Base-by-base conservation (phyloP, 1,140 invertebrate genomes). In the Calephelis nemesis region DNA sequence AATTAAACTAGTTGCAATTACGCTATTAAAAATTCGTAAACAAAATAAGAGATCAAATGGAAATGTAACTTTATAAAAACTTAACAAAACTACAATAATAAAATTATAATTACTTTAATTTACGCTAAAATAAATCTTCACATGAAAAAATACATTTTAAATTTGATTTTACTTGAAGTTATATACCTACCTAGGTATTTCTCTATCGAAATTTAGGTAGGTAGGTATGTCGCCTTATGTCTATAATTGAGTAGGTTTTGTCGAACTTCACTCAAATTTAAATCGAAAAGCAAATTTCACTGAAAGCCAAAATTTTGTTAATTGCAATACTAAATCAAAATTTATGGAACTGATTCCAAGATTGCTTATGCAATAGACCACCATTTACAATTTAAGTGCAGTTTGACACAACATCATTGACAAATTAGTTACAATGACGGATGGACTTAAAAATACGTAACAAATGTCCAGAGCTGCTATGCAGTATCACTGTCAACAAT, bases 371-470 rank as follows among this genome's bases (percentile, higher is more conserved):
- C 71, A 64, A 68, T 63, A 62, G 77, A 91, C 89, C 87, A 90
- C 89, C 87, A 88, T 87, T 88, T 82, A 82, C 85, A 81, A 89
- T 85, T 90, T 88, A 91, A 90, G 89, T 91, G 89, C 89, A 90
- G 89, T 90, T 85, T 75, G 89, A 91, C 89, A 88, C 87, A 89
- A 90, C 88, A 90, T 90, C 88, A 58, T 58, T 58, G 54, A 58
- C 54, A 58, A 58, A 58, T 58, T 15, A 58, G 19, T 84, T 82
- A 87, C 76, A 81, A 81, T 76, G 63, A 83, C 76, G 77, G 74
- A 83, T 82, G 80, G 87, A 87, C 87, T 90, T 91, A 91, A 83
- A 91, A 90, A 81, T 90, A 91, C 79, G 71, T 89, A 91, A 91
- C 89, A 91, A 90, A 62, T 81, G 89, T 90, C 83, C 85, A 82